These are phyloP conservation scores for Morelia viridis DNA, from an alignment of 2,797 vertebrate species.

Conservation along the genomic window DNA sequence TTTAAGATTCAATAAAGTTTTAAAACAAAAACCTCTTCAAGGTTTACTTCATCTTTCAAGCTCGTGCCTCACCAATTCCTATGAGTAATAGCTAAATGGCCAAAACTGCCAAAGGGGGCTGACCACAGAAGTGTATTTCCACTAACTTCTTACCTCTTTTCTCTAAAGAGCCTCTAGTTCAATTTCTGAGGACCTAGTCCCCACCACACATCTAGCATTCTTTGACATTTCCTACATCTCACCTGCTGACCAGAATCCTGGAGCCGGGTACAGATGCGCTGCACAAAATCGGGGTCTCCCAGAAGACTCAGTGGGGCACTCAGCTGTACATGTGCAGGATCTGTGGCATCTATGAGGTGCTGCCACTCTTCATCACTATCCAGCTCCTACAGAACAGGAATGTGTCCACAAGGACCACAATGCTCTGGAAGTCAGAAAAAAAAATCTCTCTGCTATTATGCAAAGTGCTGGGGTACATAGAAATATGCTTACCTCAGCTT, in stretches of 20 bases:
- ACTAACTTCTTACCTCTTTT: neutral
- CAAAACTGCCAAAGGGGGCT: neutral
- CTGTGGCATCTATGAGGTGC: slow-evolving; percentile 67
- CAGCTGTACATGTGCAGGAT: slow-evolving; percentile 59
- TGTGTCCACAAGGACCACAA: neutral
- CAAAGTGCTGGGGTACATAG: neutral
- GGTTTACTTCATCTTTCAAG: neutral
- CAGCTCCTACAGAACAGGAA: slow-evolving; percentile 68
- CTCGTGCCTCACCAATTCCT: neutral
- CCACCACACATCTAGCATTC: neutral
- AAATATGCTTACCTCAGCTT: slow-evolving; percentile 69
- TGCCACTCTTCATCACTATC: slow-evolving; percentile 83
- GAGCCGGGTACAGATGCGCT: slow-evolving; percentile 73
- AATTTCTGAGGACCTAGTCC: neutral
- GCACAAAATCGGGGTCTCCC: slow-evolving; percentile 70
- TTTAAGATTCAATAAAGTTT: too few species aligned
- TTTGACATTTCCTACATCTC: slow-evolving; percentile 16
- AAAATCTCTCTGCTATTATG: neutral
- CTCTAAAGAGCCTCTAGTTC: neutral
- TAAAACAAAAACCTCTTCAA: too few species aligned
- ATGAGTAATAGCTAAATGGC: neutral
- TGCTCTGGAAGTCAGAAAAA: neutral
- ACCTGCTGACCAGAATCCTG: slow-evolving; percentile 79
- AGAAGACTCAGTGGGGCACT: slow-evolving; percentile 63
- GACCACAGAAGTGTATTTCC: neutral